Evolutionary conservation across 1,140 invertebrate species (phyloP).

Genomic region (Drosophila lacteicornis): DNA sequence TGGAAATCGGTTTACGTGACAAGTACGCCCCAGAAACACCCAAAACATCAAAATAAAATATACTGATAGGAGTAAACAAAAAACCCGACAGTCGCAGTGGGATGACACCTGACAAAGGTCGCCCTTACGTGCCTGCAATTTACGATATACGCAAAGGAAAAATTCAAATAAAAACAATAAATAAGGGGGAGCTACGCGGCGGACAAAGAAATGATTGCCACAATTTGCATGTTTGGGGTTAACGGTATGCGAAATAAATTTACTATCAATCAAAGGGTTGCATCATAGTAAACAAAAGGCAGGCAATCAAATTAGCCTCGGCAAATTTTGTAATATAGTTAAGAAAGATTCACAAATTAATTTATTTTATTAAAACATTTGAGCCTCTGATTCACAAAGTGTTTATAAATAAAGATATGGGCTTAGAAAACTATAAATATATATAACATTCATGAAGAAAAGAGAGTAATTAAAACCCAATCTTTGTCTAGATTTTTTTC

Average conservation of each 20-base stretch:
- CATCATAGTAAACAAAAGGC: slow-evolving; percentile 41
- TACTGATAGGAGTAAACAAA: not conserved
- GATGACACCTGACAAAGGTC: slow-evolving; percentile 40
- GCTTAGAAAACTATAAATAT: not conserved
- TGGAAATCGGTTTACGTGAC: slow-evolving; percentile 64
- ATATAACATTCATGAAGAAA: not conserved
- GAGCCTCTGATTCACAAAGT: not conserved
- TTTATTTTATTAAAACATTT: not conserved
- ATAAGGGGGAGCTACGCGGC: slow-evolving; percentile 8
- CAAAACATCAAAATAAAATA: slow-evolving; percentile 41
- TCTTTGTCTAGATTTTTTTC: too few relatives aligned
- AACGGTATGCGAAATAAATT: slow-evolving; percentile 46
- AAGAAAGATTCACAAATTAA: not conserved
- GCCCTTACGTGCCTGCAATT: slow-evolving; percentile 58
- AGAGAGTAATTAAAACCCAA: not conserved
- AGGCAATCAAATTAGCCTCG: slow-evolving; percentile 2
- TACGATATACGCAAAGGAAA: slow-evolving; percentile 43
- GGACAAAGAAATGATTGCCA: slow-evolving; percentile 55
- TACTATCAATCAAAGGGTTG: slow-evolving; percentile 51
- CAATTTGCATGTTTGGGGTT: slow-evolving; percentile 58
- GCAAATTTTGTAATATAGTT: not conserved
- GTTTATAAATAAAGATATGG: not conserved
- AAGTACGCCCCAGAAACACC: slow-evolving; percentile 63
- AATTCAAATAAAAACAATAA: slow-evolving; percentile 39
- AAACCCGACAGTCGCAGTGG: slow-evolving; percentile 15